A percentile compares a stretch with the other conserved stretches of the same genome.
These are phyloP conservation scores for Acromyrmex heyeri DNA, from an alignment of 1,140 invertebrate genomes.

Conservation along the genomic window DNA sequence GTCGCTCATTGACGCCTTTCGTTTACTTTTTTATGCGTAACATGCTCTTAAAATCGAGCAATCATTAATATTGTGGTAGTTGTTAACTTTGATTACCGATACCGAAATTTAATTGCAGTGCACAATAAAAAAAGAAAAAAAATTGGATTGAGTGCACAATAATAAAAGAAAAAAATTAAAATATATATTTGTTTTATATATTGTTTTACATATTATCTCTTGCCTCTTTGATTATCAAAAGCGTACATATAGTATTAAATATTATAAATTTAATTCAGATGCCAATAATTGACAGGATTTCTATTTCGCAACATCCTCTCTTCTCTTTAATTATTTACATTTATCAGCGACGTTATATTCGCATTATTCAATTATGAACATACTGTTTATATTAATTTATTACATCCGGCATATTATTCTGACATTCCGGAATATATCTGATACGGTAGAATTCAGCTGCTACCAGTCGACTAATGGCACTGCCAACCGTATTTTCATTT, in stretches of 20 bases:
- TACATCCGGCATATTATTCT: constrained; percentile 48
- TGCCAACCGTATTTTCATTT: constrained; percentile 59
- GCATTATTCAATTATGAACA: constrained; percentile 31
- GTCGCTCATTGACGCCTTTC: constrained; percentile 15
- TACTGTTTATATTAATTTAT: constrained; percentile 56
- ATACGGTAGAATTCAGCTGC: constrained; percentile 6
- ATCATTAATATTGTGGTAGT: neutral
- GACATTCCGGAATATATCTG: constrained; percentile 37
- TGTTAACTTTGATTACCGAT: constrained; percentile 18
- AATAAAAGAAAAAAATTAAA: neutral
- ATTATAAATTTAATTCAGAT: constrained; percentile 5
- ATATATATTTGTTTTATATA: neutral
- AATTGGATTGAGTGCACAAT: neutral
- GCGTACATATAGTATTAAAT: neutral
- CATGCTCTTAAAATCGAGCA: neutral
- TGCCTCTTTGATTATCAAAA: neutral
- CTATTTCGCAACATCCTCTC: neutral
- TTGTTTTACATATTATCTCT: constrained; percentile 11
- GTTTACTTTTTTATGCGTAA: neutral
- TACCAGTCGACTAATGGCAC: constrained; percentile 46
- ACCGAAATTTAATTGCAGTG: constrained; percentile 22
- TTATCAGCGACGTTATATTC: neutral
- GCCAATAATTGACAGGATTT: constrained; percentile 4
- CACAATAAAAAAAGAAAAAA: neutral
- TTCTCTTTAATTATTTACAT: constrained; percentile 21